Conservation (phyloP, 2,888 invertebrate genomes). For the Epinotia demarniana region DNA sequence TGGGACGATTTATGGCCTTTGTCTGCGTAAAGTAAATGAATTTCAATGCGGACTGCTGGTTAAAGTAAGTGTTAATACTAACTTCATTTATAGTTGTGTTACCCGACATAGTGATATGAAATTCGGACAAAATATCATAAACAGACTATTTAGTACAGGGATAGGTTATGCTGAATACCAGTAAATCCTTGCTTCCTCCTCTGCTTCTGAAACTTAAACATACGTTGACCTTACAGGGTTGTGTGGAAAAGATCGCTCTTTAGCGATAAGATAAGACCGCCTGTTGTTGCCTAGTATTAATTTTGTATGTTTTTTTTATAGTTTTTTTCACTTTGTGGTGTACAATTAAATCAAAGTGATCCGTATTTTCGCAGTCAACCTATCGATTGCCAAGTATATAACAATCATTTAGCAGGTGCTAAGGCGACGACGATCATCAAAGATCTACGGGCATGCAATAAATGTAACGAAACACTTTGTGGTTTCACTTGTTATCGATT, state of each 20-base stretch:
- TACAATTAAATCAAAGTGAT: background rate
- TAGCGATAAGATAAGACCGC: no score
- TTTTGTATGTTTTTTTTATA: no score
- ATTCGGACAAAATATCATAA: background rate
- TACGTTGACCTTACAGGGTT: no score
- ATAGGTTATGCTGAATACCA: no score
- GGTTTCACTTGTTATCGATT: background rate
- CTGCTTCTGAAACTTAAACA: no score
- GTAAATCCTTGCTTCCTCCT: no score
- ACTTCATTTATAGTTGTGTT: background rate
- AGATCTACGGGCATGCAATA: background rate
- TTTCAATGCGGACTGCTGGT: conserved; percentile 33
- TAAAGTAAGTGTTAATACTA: conserved; percentile 33
- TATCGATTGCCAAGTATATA: conserved; percentile 14
- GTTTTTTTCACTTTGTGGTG: no score
- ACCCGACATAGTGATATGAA: background rate
- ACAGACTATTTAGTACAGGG: no score
- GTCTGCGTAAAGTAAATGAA: conserved; percentile 42
- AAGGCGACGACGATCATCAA: background rate
- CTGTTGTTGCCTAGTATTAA: no score
- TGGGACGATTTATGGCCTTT: conserved; percentile 41
- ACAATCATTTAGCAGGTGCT: conserved; percentile 6
- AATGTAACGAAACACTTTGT: background rate
- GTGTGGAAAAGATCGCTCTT: no score
- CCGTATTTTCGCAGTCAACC: background rate